Evolutionary conservation across 2,113 vertebrate species (phyloP).

Genomic region (Myiopsitta monachus): DNA sequence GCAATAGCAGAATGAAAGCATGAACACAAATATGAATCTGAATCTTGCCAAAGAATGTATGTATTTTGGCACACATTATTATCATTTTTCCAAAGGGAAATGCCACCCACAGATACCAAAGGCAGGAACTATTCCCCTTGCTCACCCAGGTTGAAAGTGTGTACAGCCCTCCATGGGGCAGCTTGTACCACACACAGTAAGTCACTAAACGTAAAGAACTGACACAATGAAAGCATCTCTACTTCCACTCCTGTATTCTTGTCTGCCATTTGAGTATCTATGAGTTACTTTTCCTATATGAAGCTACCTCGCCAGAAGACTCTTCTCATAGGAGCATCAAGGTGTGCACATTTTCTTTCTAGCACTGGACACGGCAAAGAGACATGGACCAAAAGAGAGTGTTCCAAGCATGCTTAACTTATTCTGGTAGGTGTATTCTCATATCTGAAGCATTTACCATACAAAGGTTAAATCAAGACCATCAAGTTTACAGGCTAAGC

Average conservation of each 20-base stretch:
- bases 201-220: not conserved
- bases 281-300: not conserved
- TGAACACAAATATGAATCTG: not conserved
- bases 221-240: not conserved
- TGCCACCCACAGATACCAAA: not conserved
- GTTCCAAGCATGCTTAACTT: not conserved
- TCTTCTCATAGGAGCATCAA: not conserved
- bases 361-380: not conserved
- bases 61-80: not conserved
- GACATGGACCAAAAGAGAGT: not conserved
- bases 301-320: not conserved
- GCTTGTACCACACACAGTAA: not conserved
- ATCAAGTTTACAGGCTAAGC: not conserved
- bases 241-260: not conserved
- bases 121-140: not conserved
- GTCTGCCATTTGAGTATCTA: not conserved
- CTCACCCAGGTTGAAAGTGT: not conserved
- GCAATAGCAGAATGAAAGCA: not conserved
- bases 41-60: not conserved
- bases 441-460: not conserved
- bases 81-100: not conserved
- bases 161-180: not conserved
- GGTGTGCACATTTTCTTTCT: not conserved
- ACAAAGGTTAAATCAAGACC: not conserved
- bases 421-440: not conserved